Conservation (phyloP, 2,797 vertebrate species). For the Potorous gilbertii region DNA sequence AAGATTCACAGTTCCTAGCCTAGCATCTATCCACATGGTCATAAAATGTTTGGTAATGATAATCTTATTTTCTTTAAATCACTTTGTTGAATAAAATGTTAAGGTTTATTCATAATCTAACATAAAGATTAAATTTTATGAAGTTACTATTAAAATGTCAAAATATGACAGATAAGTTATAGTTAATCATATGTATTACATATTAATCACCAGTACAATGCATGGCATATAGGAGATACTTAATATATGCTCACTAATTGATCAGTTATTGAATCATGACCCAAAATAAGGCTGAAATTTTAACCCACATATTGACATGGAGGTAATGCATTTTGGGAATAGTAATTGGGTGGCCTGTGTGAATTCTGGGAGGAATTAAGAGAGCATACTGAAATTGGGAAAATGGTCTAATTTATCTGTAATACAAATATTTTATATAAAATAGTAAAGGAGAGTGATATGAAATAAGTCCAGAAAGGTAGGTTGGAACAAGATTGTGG, state of each 20-base stretch:
- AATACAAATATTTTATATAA: not conserved
- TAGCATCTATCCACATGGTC: not conserved
- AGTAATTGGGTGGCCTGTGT: not conserved
- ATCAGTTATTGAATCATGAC: not conserved
- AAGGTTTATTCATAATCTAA: not conserved
- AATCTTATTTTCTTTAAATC: not conserved
- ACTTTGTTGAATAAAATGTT: not conserved
- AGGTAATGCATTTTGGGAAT: not conserved
- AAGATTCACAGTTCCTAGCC: not conserved
- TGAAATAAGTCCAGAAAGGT: not conserved
- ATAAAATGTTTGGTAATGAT: not conserved
- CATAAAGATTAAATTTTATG: not conserved
- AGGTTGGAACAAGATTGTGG: not conserved
- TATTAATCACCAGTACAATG: not conserved
- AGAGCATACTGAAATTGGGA: not conserved
- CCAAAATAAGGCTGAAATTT: not conserved
- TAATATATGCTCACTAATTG: not conserved
- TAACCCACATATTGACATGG: not conserved
- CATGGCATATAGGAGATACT: not conserved
- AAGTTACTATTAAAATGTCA: not conserved
- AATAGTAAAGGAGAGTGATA: not conserved
- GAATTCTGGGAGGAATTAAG: not conserved
- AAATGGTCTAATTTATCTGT: not conserved
- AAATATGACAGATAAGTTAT: not conserved
- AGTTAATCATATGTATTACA: not conserved